Base-by-base conservation (phyloP, 2,113 vertebrate genomes). In the Dipodomys spectabilis region DNA sequence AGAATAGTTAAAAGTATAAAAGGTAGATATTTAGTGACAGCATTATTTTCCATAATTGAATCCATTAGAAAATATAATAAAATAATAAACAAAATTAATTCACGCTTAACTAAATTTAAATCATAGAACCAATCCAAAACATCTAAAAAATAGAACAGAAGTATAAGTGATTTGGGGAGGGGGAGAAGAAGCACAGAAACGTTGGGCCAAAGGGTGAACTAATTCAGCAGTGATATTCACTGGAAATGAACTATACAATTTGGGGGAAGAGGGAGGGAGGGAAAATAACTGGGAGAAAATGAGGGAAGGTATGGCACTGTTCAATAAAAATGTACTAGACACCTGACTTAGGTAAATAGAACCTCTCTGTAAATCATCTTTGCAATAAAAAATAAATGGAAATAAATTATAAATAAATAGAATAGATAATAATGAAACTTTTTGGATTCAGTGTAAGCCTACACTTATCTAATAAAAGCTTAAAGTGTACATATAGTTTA, bases 31-130 rank as follows among this genome's bases (percentile, higher is more conserved):
- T 25, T 62, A 65, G 44, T 32, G 8, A 0, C 8, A 13, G 45
- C 69, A 64, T 49, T 77, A 78, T 78, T 90, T 92, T 73, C 25
- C 16, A 30, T 60, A 91, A 81, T 68, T 12, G 5, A 94, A 20
- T 35, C 3, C 77, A 35, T 28, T 82, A 67, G 10, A 96, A 60
- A 79, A 85, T 68, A n/a, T 19, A 82, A 82, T 68, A n/a, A 23
- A 82, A 82, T 9, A 22, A 20, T 53, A 11, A 74, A 32, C 12
- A 88, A 77, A 87, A 74, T 45, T 87, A 95, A 45, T 68, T 39
- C n/a, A 87, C 65, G 39, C 5, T 2, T 11, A 72, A 65, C 69
- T 30, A 69, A 35, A 9, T 77, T 23, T 35, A 23, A 62, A 73
- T 39, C 10, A 68, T 1, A 64, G 9, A 73, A 1, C 6, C 82